Percentiles rank a stretch among this genome's conserved stretches.
Conservation (phyloP, 2,113 vertebrate genomes). For the Vulpes ferrilata region DNA sequence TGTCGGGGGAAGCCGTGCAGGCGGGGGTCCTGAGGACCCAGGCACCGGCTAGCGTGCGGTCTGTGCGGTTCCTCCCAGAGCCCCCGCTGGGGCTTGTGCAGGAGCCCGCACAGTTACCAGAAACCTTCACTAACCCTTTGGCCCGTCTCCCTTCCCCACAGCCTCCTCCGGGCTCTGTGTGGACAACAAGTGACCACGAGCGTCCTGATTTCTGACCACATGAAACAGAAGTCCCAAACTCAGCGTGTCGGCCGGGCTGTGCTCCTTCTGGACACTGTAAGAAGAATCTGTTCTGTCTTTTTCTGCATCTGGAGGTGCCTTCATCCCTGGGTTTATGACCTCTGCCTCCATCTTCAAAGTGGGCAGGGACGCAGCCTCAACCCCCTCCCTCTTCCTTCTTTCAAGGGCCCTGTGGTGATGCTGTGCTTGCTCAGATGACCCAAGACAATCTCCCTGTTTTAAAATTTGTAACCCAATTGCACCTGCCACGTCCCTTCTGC, state of each 20-base stretch:
- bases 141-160: background rate
- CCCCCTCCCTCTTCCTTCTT: background rate
- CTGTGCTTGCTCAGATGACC: background rate
- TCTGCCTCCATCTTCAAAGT: background rate
- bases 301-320: background rate
- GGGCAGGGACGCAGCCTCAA: fast-evolving
- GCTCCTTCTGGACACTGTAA: background rate
- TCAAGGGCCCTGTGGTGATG: too few relatives aligned
- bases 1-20: fast-evolving
- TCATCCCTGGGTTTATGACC: background rate
- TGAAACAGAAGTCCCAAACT: background rate
- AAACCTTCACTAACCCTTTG: background rate
- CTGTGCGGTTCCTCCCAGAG: background rate
- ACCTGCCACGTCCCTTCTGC: background rate
- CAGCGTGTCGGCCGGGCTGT: background rate
- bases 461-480: background rate
- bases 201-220: too few relatives aligned
- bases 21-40: background rate
- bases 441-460: background rate
- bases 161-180: background rate
- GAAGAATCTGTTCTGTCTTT: background rate
- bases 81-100: fast-evolving
- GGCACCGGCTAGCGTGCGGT: too few relatives aligned
- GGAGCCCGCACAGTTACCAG: fast-evolving
- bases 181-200: background rate